Evolutionary conservation across 2,797 vertebrate species (phyloP).

Genomic region (Delichon dasypus): DNA sequence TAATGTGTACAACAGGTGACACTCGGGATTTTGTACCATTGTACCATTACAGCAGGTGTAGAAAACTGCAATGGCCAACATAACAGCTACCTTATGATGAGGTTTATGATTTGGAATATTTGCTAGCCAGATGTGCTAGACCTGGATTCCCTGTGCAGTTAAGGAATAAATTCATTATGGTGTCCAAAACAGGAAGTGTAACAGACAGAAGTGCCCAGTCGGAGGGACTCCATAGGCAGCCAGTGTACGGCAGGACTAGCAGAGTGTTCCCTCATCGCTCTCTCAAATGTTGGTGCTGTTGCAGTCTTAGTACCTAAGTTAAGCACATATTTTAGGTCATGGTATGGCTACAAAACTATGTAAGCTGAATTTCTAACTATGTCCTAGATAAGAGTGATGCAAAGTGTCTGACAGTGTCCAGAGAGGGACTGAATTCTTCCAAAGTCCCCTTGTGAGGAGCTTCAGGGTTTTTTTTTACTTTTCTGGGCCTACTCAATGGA

Average conservation of each 20-base stretch:
- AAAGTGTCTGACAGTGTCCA: neutral
- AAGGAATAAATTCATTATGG: neutral
- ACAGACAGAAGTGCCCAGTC: neutral
- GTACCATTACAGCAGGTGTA: neutral
- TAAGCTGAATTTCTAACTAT: neutral
- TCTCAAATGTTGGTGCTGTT: neutral
- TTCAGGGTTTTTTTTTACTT: neutral
- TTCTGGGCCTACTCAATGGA: neutral
- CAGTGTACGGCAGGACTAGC: rapidly evolving
- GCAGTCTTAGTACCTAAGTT: neutral
- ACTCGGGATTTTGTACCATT: neutral
- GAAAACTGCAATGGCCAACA: neutral
- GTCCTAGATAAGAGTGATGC: neutral
- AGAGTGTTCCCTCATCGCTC: neutral
- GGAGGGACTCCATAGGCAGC: neutral
- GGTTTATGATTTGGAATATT: neutral
- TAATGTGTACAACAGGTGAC: neutral
- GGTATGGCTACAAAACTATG: neutral
- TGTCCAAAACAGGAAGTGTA: neutral
- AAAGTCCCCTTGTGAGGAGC: neutral
- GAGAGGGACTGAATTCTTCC: neutral
- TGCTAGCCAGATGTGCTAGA: neutral
- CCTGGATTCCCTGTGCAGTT: neutral
- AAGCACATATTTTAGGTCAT: neutral
- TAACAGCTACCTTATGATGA: neutral